phyloP scores from a whole-genome alignment of 2,888 invertebrate genomes.

The Caenorhabditis panamensis region DNA sequence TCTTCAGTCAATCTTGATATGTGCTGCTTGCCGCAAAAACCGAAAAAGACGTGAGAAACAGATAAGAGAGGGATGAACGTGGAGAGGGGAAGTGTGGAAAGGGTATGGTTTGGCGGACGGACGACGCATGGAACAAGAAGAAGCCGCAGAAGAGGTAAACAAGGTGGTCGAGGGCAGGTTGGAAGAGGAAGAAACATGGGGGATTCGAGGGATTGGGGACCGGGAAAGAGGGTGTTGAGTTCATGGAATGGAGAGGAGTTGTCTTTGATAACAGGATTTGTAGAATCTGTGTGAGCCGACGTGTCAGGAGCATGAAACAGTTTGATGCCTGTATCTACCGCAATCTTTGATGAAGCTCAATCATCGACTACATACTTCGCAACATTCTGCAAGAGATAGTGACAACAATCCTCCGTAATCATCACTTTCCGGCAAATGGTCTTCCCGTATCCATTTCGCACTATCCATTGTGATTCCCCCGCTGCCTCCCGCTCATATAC shows the following conservation, averaged over 20 bases:
- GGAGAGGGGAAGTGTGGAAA: not conserved
- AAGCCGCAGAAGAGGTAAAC: slow-evolving; percentile 7
- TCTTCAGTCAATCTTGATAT: slow-evolving; percentile 46
- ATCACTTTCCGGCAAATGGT: not conserved
- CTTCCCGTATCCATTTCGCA: slow-evolving; percentile 13
- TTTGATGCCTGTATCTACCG: too few species aligned
- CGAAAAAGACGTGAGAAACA: slow-evolving; percentile 36
- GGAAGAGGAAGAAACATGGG: not conserved
- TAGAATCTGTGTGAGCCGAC: too few species aligned
- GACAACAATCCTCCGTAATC: not conserved
- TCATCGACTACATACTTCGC: too few species aligned
- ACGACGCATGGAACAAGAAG: slow-evolving; percentile 2
- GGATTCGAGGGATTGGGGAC: not conserved
- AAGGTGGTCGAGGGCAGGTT: not conserved
- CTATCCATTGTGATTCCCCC: slow-evolving; percentile 7
- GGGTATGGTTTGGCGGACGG: slow-evolving; percentile 1
- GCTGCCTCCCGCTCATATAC: slow-evolving; percentile 20
- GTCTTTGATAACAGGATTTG: too few species aligned
- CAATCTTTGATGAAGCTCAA: too few species aligned
- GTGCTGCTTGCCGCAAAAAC: slow-evolving; percentile 44
- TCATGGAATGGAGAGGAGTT: too few species aligned
- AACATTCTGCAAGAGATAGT: too few species aligned
- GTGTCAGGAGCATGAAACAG: too few species aligned
- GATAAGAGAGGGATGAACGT: not conserved
- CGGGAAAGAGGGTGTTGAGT: too few species aligned